Evolutionary conservation across 30 jellyfish, hydroid and myxozoan species (phyloP), one percentile per base, ranked within the genome.

Genomic region (Cassiopea andromeda): DNA sequence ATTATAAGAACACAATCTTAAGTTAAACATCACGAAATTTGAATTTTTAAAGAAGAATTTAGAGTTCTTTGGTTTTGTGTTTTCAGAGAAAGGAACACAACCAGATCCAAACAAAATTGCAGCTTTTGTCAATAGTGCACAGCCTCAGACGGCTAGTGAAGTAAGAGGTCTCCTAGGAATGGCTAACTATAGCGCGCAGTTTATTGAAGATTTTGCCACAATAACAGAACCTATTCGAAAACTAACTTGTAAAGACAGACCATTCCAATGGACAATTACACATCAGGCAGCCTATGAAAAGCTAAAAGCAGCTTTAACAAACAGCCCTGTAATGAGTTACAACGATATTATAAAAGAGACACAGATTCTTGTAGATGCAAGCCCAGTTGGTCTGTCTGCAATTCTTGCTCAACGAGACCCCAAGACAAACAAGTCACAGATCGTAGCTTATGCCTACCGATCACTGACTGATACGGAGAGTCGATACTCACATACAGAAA

Each of bases 171-270:
- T 87, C 17, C 86, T 78, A 19, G 90, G 91, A 16, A 83, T 83
- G 84, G 91, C 91, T 44, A 83, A 68, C 45, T 83, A 83, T 46
- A 67, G 91, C 70, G n/a, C 69, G 12, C 17, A 68, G 1, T 83
- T 16, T 73, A 84, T 84, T 2, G 57, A 18, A 3, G 61, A 84
- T 47, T 84, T 69, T 57, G 81, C 86, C 7, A 67, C 80, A 6
- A n/a, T 77, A 0, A 88, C 95, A 4, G 92, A 82, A n/a, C 95
- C 95, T 7, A 46, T 88, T 44, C 92, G 85, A 4, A 54, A 66
- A 8, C 57, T 86, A 61, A 86, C 76, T 44, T 38, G 64, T 73
- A 60, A 68, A 48, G 49, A 78, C 58, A 7, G 74, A n/a, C 82
- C 7, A 8, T 86, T 86, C 54, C 10, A 10, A 1, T 74, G 93